Conservation (phyloP, 2,888 invertebrate genomes). For the Limnephilus marmoratus region DNA sequence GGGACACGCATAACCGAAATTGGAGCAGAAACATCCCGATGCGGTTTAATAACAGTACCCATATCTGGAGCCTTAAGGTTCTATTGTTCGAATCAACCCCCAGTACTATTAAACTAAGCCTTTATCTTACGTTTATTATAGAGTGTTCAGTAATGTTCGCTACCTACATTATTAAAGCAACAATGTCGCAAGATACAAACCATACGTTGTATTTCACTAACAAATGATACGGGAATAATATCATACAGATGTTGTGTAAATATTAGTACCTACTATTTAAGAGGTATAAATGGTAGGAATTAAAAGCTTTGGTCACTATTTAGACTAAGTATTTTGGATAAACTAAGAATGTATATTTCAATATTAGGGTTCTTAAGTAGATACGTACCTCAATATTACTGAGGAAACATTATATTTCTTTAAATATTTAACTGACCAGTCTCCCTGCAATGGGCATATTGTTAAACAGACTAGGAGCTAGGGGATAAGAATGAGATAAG, state of each 20-base stretch:
- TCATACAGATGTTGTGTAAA: neutral
- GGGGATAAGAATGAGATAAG: too few species aligned
- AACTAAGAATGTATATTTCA: too few species aligned
- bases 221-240: slow-evolving; percentile 7
- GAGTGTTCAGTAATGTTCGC: slow-evolving; percentile 33
- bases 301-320: neutral
- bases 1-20: slow-evolving; percentile 47
- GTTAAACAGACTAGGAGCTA: too few species aligned
- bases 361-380: too few species aligned
- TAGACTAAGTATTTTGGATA: too few species aligned
- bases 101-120: slow-evolving; percentile 29
- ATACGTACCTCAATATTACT: too few species aligned
- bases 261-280: neutral
- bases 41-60: slow-evolving; percentile 44
- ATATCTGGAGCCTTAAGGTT: slow-evolving; percentile 40
- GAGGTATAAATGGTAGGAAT: neutral
- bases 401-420: neutral
- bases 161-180: slow-evolving; percentile 31
- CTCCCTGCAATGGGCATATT: too few species aligned
- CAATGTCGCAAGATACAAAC: slow-evolving; percentile 32
- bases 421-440: neutral
- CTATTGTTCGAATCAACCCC: slow-evolving; percentile 41
- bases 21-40: slow-evolving; percentile 45
- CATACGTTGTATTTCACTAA: neutral
- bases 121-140: slow-evolving; percentile 39